These are phyloP conservation scores for Sphenopsis melanotis DNA, from an alignment of 2,797 vertebrate genomes.

Conservation along the genomic window DNA sequence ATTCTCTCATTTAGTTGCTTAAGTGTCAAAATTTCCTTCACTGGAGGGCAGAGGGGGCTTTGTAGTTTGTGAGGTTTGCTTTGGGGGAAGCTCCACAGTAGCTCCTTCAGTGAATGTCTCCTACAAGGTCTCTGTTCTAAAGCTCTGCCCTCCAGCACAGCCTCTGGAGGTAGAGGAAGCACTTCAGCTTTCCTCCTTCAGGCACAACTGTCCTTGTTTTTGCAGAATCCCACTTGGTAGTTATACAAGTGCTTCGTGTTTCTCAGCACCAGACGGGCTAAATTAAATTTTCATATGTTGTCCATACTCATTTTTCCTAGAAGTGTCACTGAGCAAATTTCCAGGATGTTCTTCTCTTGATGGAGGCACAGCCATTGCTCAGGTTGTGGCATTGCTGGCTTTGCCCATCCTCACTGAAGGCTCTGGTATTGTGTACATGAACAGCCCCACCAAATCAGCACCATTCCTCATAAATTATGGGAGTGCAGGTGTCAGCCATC, in stretches of 20 bases:
- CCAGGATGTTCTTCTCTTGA: neutral
- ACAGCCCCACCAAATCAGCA: neutral
- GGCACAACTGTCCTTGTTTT: neutral
- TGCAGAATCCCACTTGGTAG: neutral
- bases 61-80: neutral
- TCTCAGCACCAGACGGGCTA: neutral
- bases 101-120: neutral
- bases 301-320: neutral
- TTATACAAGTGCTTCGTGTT: neutral
- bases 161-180: neutral
- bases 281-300: constrained; percentile 12
- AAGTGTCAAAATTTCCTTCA: neutral
- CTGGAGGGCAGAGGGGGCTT: neutral
- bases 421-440: rapidly evolving
- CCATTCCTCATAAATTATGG: neutral
- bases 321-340: neutral
- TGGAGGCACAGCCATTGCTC: neutral
- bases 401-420: neutral
- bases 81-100: neutral
- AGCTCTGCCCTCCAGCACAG: neutral
- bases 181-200: neutral
- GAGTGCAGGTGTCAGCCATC: neutral
- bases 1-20: neutral
- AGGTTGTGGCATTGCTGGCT: neutral
- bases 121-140: neutral